Percentiles rank a stretch among this genome's conserved stretches.
Evolutionary conservation across 2,797 vertebrate genomes (phyloP).

Genomic region (Otus scops): DNA sequence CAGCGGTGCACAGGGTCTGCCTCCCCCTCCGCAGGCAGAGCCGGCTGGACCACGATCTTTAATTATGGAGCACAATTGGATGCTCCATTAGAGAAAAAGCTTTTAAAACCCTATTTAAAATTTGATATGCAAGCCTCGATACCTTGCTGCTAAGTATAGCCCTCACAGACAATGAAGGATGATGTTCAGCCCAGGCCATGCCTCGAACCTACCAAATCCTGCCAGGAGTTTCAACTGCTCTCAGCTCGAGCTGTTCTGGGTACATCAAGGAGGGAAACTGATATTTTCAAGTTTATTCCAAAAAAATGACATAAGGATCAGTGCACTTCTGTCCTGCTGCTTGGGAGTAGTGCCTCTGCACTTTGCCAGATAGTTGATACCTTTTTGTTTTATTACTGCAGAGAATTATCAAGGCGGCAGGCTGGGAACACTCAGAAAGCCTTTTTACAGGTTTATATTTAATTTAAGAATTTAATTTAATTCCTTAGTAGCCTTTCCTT

Average conservation of each 20-base stretch:
- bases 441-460: not conserved
- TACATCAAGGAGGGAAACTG: not conserved
- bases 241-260: rapidly evolving
- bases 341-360: not conserved
- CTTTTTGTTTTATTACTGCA: not conserved
- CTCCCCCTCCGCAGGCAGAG: not conserved
- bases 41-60: not conserved
- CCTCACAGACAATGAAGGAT: not conserved
- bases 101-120: not conserved
- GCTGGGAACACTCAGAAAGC: not conserved
- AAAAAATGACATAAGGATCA: not conserved
- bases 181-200: not conserved
- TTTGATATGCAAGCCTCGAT: rapidly evolving
- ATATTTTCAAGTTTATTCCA: not conserved
- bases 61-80: not conserved
- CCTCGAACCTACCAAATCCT: not conserved
- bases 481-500: not conserved
- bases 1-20: not conserved
- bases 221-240: not conserved
- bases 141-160: not conserved
- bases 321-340: not conserved
- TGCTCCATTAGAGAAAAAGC: not conserved
- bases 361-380: not conserved
- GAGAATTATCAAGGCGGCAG: not conserved
- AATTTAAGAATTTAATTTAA: slow-evolving; percentile 45